Conservation (phyloP, 2,113 vertebrate genomes). For the Aix galericulata region DNA sequence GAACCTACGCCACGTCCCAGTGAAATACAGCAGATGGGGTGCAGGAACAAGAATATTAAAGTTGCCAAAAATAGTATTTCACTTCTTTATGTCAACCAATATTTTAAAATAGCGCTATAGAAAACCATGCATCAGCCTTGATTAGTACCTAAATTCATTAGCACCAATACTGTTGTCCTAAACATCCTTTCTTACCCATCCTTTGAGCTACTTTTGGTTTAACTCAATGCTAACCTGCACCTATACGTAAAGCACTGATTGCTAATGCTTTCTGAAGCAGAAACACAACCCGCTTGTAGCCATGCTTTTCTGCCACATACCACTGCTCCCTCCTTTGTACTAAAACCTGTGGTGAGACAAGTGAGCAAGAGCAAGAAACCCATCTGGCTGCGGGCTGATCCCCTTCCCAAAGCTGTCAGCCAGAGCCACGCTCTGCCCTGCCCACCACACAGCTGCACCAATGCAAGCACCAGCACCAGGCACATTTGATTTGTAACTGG, state of each 20-base stretch:
- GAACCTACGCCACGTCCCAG: background rate
- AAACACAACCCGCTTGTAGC: rapidly evolving
- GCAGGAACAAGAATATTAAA: background rate
- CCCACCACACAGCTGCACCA: rapidly evolving
- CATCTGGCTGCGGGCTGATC: background rate
- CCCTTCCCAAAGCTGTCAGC: rapidly evolving
- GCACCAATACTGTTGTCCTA: background rate
- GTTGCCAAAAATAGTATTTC: background rate
- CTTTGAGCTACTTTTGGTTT: background rate
- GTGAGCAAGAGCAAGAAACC: background rate
- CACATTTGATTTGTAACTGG: rapidly evolving
- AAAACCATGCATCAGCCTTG: background rate
- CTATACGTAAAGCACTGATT: background rate
- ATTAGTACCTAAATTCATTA: background rate
- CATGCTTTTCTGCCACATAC: too few species aligned
- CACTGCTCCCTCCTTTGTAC: background rate
- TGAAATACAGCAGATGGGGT: background rate
- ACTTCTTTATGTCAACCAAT: background rate
- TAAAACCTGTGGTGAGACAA: rapidly evolving
- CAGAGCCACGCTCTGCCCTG: rapidly evolving
- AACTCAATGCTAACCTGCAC: background rate
- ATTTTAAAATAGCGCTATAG: background rate
- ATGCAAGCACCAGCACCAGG: rapidly evolving
- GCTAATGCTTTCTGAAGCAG: background rate
- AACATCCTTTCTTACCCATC: background rate